Evolutionary conservation across 2,797 vertebrate genomes (phyloP).

Genomic region (Sebastes hubbsi): DNA sequence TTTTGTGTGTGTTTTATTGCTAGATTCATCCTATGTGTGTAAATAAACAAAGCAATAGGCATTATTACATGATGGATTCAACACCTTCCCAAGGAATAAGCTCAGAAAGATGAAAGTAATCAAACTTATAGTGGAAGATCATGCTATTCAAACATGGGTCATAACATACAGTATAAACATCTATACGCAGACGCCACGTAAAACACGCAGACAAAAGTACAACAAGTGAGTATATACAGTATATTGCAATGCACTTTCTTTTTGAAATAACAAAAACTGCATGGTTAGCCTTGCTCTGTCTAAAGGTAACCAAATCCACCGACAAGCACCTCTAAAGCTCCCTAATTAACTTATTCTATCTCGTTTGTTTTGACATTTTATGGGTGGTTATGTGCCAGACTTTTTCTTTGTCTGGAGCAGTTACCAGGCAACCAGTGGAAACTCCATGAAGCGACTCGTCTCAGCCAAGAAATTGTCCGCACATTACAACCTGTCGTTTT

Average conservation of each 20-base stretch:
- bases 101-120: background rate
- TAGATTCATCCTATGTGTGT: background rate
- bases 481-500: background rate
- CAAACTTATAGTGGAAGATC: background rate
- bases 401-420: background rate
- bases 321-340: background rate
- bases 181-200: background rate
- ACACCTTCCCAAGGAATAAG: background rate
- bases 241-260: background rate
- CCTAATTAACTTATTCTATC: background rate
- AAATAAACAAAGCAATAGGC: background rate
- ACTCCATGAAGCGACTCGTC: background rate
- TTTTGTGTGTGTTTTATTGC: background rate
- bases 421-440: background rate
- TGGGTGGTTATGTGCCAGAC: background rate
- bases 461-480: background rate
- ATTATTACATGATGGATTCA: background rate
- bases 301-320: background rate
- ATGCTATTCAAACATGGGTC: background rate
- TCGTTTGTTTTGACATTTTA: background rate
- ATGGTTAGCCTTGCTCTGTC: background rate
- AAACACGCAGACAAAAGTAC: background rate
- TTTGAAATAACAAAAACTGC: background rate
- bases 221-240: background rate
- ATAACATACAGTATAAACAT: background rate